Base-by-base conservation (phyloP, 2,888 invertebrate species). In the Athripsodes cinereus region DNA sequence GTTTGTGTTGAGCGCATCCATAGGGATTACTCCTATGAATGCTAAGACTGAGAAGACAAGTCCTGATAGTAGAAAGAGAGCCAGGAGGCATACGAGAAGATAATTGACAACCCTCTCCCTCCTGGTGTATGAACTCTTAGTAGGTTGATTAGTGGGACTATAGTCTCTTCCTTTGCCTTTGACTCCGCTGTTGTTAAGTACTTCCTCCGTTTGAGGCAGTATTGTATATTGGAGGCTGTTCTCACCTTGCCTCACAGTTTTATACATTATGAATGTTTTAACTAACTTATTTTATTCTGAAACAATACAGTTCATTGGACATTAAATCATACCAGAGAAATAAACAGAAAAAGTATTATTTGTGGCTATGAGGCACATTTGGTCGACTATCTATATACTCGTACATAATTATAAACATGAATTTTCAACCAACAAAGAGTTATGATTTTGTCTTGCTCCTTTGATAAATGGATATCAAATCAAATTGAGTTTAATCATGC, bases 151-250 rank as follows among this genome's bases (percentile, higher is more conserved):
- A 16, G 60, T 50, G 22, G 79, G 76, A 65, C 77, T 76, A 65
- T 76, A 78, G 66, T 79, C 78, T 54, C 76, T 72, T 58, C 79
- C 80, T 66, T 77, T 80, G 62, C 80, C 78, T 65, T 79, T 78
- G 62, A 81, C 67, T 59, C 82, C 82, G 66, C 82, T 82, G 66
- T 82, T 83, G 66, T 71, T 79, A 59, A 83, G 73, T 66, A 82
- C 81, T 69, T 84, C 84, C 70, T 86, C 87, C 58, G 85, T 85
- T 71, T 86, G 86, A 59, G 86, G 86, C 64, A 87, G 77, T 67
- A 87, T 87, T 66, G 86, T 86, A 72, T 87, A 87, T 69, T 87
- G 87, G 66, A 87, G 79, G 69, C 86, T 85, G 67, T 86, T 85
- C 71, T 87, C 87, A 62, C 87, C 87, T 71, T 86, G 86, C 63